These are phyloP conservation scores for Abscondita cerata DNA, from an alignment of 2,888 invertebrate species.

Conservation along the genomic window DNA sequence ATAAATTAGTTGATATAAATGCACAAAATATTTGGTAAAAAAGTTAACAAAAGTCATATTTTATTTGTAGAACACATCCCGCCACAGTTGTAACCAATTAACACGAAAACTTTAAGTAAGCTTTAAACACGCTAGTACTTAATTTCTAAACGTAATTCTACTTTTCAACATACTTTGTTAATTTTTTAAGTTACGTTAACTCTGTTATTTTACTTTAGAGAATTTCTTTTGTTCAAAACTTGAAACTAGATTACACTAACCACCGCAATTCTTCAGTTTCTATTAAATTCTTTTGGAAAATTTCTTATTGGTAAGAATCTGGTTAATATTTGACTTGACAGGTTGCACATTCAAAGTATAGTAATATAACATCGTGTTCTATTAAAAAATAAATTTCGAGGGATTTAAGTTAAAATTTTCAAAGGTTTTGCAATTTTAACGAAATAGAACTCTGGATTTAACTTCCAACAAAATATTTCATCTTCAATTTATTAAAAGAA, in stretches of 20 bases:
- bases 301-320: slow-evolving; percentile 1
- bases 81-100: slow-evolving; percentile 6
- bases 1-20: too few species aligned
- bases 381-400: too few species aligned
- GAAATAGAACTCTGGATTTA: too few species aligned
- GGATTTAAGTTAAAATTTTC: too few species aligned
- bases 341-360: too few species aligned
- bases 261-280: neutral
- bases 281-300: neutral
- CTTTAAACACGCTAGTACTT: slow-evolving; percentile 8
- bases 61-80: neutral
- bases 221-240: neutral
- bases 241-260: slow-evolving; percentile 1
- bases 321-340: neutral
- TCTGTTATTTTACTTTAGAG: neutral
- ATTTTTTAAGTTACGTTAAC: slow-evolving; percentile 5
- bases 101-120: slow-evolving; percentile 10
- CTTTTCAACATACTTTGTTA: neutral
- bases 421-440: too few species aligned
- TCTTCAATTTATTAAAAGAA: too few species aligned
- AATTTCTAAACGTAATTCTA: too few species aligned
- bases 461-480: too few species aligned
- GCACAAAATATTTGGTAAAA: too few species aligned
- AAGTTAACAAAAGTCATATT: too few species aligned
- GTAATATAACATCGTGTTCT: too few species aligned